Conservation (phyloP, 2,888 invertebrate species). For the Eupsilia transversa region DNA sequence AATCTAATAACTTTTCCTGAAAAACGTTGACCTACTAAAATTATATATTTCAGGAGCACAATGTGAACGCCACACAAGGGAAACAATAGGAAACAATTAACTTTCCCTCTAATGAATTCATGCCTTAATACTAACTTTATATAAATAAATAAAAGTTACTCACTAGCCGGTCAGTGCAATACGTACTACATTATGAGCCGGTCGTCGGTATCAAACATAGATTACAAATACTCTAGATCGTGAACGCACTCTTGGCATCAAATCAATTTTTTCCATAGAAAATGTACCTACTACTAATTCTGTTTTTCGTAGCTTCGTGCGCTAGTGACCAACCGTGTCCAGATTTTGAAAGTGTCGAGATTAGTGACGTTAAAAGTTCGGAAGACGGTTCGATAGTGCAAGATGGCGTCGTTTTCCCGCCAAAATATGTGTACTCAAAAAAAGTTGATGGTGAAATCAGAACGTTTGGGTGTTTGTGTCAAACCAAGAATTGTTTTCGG, state of each 20-base stretch:
- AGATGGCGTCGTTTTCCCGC: slow-evolving; percentile 74
- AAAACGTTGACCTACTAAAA: slow-evolving; percentile 55
- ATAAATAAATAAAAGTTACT: slow-evolving; percentile 62
- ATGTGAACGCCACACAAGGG: slow-evolving; percentile 57
- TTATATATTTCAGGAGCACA: slow-evolving; percentile 90
- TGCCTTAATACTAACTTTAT: slow-evolving; percentile 55
- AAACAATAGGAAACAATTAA: slow-evolving; percentile 55
- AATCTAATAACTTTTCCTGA: background rate
- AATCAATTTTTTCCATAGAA: slow-evolving; percentile 41
- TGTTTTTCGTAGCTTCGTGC: slow-evolving; percentile 62
- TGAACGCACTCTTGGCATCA: slow-evolving; percentile 36
- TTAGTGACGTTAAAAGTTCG: slow-evolving; percentile 68
- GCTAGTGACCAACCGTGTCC: slow-evolving; percentile 69
- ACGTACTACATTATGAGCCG: slow-evolving; percentile 62
- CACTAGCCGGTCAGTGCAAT: slow-evolving; percentile 57
- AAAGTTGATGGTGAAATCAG: slow-evolving; percentile 73
- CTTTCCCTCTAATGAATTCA: slow-evolving; percentile 57
- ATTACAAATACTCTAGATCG: slow-evolving; percentile 58
- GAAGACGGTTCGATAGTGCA: slow-evolving; percentile 69
- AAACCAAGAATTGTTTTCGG: slow-evolving; percentile 77
- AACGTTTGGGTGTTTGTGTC: slow-evolving; percentile 81
- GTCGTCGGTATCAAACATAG: slow-evolving; percentile 59
- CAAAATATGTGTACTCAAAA: slow-evolving; percentile 73
- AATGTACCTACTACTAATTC: slow-evolving; percentile 65
- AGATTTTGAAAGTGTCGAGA: slow-evolving; percentile 75